phyloP scores from a whole-genome alignment of 2,888 invertebrate species.

The Heliconius erato region DNA sequence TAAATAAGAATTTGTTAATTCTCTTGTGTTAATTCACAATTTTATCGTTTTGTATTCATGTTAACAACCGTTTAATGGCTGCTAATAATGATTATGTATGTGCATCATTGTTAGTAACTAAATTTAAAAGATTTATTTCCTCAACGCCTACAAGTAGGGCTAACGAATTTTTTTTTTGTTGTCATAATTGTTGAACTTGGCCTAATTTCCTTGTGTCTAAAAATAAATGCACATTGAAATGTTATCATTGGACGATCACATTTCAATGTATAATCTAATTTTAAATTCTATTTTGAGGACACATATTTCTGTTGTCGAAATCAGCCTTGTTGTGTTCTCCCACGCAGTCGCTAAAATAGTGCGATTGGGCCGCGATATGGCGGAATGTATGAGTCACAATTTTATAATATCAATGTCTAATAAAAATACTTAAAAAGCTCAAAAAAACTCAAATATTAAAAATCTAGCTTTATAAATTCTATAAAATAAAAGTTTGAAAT shows the following conservation, averaged over 20 bases:
- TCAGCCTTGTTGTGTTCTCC: slow-evolving; percentile 80
- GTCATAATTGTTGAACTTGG: slow-evolving; percentile 56
- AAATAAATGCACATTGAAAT: slow-evolving; percentile 51
- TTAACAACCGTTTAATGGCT: background rate
- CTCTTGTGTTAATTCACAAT: background rate
- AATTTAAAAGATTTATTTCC: background rate
- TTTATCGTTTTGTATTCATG: background rate
- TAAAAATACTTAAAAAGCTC: slow-evolving; percentile 58
- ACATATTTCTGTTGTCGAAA: slow-evolving; percentile 73
- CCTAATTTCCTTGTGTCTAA: slow-evolving; percentile 58
- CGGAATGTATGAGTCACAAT: slow-evolving; percentile 71
- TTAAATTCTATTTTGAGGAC: slow-evolving; percentile 70
- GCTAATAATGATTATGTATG: background rate
- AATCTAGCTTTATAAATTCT: background rate
- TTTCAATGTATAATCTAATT: slow-evolving; percentile 65
- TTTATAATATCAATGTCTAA: slow-evolving; percentile 75
- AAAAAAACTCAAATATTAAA: slow-evolving; percentile 55
- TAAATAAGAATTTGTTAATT: background rate
- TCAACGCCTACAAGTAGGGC: background rate
- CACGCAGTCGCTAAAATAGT: slow-evolving; percentile 76
- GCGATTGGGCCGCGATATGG: slow-evolving; percentile 67
- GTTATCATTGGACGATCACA: slow-evolving; percentile 55
- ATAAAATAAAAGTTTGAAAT: background rate
- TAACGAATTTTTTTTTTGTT: background rate
- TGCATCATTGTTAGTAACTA: background rate